These are phyloP conservation scores for Bugula neritina DNA, from an alignment of 2,888 invertebrate species.

Conservation along the genomic window DNA sequence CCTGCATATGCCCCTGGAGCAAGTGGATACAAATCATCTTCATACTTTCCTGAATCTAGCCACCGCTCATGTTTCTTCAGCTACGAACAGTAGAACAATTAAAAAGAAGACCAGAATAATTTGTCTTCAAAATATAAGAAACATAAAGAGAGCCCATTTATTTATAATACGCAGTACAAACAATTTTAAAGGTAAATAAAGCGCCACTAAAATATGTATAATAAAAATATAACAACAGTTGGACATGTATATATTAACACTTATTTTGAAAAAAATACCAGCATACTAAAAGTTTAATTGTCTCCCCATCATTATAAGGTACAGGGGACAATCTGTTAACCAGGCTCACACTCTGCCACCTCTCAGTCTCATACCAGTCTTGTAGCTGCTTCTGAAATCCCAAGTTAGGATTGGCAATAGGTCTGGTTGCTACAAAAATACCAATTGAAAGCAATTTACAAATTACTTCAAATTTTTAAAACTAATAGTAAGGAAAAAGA, in stretches of 20 bases:
- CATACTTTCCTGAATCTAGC: slow-evolving; percentile 25
- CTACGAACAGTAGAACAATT: too few species aligned
- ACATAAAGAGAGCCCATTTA: too few species aligned
- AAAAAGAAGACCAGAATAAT: too few species aligned
- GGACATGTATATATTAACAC: too few species aligned
- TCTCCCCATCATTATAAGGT: neutral
- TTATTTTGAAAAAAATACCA: too few species aligned
- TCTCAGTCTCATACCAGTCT: slow-evolving; percentile 58
- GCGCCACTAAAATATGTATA: too few species aligned
- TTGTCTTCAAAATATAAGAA: too few species aligned
- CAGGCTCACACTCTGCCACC: neutral
- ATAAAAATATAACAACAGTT: too few species aligned
- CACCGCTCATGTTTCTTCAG: neutral
- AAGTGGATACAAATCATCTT: slow-evolving; percentile 38
- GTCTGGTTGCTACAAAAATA: slow-evolving; percentile 60
- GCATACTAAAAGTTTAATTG: neutral
- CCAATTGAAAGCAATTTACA: neutral
- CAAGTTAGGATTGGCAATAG: slow-evolving; percentile 89
- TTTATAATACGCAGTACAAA: too few species aligned
- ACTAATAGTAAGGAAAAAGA: too few species aligned
- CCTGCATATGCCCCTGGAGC: slow-evolving; percentile 40
- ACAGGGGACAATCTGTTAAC: neutral
- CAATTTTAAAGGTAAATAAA: too few species aligned
- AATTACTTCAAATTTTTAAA: too few species aligned
- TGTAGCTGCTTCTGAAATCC: slow-evolving; percentile 91